These are phyloP conservation scores for Ivindomyrus marchei DNA, from an alignment of 2,113 vertebrate species.

Conservation along the genomic window DNA sequence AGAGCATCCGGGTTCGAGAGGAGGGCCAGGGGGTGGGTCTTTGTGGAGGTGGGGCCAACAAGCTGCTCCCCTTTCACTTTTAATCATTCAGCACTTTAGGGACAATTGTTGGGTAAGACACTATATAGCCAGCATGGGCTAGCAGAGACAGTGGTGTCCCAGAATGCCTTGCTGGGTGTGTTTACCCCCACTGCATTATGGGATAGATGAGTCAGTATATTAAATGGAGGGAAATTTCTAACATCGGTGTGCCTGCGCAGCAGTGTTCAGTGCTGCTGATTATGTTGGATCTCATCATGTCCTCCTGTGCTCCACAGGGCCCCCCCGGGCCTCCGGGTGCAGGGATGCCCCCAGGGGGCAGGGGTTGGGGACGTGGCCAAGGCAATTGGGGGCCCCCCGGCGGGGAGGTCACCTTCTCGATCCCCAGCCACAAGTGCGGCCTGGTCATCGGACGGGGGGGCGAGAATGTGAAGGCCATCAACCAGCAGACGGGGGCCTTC, in stretches of 20 bases:
- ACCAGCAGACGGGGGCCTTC: conserved; percentile 86
- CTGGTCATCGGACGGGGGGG: conserved; percentile 86
- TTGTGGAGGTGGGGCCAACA: neutral
- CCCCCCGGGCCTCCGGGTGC: conserved; percentile 72
- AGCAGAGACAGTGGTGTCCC: neutral
- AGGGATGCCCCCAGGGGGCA: conserved; percentile 75
- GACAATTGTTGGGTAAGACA: neutral
- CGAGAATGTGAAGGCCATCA: conserved; percentile 86
- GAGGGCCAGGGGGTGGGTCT: conserved; percentile 53
- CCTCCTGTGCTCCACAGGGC: conserved; percentile 54
- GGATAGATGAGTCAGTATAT: neutral
- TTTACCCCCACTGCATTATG: neutral
- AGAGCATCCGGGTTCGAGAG: conserved; percentile 73
- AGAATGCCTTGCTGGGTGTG: neutral
- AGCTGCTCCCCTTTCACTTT: neutral
- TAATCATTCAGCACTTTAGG: neutral
- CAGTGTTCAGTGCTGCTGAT: neutral
- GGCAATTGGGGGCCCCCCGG: conserved; percentile 83
- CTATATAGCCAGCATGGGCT: neutral
- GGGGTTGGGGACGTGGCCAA: conserved; percentile 74
- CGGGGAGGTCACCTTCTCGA: conserved; percentile 83
- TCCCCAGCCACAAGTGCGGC: conserved; percentile 90
- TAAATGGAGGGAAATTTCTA: neutral
- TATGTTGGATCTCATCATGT: neutral
- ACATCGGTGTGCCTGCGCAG: neutral